Evolutionary conservation across 2,113 vertebrate species (phyloP), one percentile per base, ranked within the genome.

Genomic region (Microcebus griseorufus): DNA sequence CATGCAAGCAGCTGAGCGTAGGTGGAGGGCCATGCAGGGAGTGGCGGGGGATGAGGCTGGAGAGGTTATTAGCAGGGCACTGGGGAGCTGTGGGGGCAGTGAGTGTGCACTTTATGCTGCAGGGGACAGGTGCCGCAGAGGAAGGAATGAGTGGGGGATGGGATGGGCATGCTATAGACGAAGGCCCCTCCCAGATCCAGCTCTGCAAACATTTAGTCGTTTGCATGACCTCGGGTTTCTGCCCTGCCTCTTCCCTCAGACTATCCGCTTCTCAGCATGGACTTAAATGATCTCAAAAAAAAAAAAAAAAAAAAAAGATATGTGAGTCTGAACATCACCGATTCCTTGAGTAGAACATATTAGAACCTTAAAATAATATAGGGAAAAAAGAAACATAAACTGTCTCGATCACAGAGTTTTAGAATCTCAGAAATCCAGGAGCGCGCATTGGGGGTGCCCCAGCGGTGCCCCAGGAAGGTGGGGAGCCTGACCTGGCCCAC

Each of bases 391-490:
- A 37, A 45, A 80, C 27, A 37, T 29, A 34, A 7, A 83, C 20
- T 13, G 34, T 58, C 48, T 65, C 16, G 32, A 45, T 51, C 25
- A 17, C 0, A 34, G n/a, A 51, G 39, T 84, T 82, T 70, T 39
- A 70, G 65, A 73, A 76, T 69, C 58, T 92, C 37, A 45, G 88
- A 67, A 93, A n/a, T 76, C 73, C 45, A 32, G n/a, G 88, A 80
- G 29, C 16, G 23, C 2, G 0, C 29, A 2, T 0, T 58, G 69
- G 69, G 53, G 42, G n/a, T 1, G 25, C 14, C 51, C 78, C 65
- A 81, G 55, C 51, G 25, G 22, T 1, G 0, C 22, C 48, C 39
- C n/a, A 4, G 62, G 23, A 45, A 10, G 51, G 20, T 4, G 51
- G 39, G 42, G 80, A 27, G n/a, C 3, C 32, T 18, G 37, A 10